These are phyloP conservation scores for Synaphobranchus kaupii DNA, from an alignment of 2,797 vertebrate species.

Conservation along the genomic window DNA sequence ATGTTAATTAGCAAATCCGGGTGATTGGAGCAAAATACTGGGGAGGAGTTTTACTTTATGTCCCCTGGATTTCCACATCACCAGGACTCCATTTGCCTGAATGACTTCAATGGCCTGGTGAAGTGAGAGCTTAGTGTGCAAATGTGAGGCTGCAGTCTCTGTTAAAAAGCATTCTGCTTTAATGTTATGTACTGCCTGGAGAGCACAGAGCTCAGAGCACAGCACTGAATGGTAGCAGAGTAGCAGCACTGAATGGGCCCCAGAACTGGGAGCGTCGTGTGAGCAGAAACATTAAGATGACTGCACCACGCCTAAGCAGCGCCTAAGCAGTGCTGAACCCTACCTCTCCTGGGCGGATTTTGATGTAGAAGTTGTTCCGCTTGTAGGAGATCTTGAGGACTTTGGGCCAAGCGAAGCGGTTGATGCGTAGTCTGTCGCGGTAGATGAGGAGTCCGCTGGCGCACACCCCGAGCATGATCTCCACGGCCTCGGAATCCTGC, in stretches of 20 bases:
- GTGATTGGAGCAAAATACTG: too few relatives aligned
- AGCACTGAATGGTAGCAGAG: neutral
- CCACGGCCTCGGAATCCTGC: slow-evolving; percentile 96
- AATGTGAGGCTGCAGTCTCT: neutral
- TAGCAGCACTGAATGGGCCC: neutral
- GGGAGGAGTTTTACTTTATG: too few relatives aligned
- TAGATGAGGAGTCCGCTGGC: slow-evolving; percentile 96
- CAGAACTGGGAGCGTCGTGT: too few relatives aligned
- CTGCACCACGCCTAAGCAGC: too few relatives aligned
- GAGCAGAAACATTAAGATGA: too few relatives aligned
- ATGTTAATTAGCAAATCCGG: too few relatives aligned
- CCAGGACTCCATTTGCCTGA: neutral
- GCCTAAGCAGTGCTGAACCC: slow-evolving; percentile 34
- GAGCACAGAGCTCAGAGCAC: neutral
- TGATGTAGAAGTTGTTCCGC: slow-evolving; percentile 99
- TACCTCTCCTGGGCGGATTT: slow-evolving; percentile 97
- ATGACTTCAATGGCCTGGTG: neutral
- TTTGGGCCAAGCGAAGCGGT: slow-evolving; percentile 98
- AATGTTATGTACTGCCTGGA: neutral
- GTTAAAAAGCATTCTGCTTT: neutral
- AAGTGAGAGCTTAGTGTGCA: neutral
- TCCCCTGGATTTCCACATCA: neutral
- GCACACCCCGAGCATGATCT: slow-evolving; percentile 98
- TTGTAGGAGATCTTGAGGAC: slow-evolving; percentile 99
- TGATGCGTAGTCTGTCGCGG: slow-evolving; percentile 94